Evolutionary conservation across 2,888 invertebrate species (phyloP).

Genomic region (Gibbula magus): DNA sequence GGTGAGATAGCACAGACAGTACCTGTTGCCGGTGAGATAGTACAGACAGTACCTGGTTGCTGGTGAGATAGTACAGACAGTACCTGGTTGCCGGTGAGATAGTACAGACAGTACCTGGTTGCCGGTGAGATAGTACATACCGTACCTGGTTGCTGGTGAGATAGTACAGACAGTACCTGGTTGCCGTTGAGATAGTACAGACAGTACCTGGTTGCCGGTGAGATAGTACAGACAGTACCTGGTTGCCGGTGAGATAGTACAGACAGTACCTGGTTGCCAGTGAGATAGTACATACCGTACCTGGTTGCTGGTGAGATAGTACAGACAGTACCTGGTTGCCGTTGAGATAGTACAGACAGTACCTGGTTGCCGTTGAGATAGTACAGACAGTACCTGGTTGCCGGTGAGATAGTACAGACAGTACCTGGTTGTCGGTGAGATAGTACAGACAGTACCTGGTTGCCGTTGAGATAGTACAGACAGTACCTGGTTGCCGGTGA

Average conservation of each 20-base stretch:
- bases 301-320: too few species aligned
- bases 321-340: not conserved
- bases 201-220: too few species aligned
- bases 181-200: not conserved
- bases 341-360: not conserved
- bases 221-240: not conserved
- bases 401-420: slow-evolving; percentile 2
- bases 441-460: slow-evolving; percentile 28
- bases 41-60: too few species aligned
- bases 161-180: too few species aligned
- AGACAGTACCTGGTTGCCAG: not conserved
- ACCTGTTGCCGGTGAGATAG: too few species aligned
- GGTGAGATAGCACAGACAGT: not conserved
- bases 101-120: not conserved
- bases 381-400: not conserved
- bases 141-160: too few species aligned
- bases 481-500: not conserved
- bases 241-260: not conserved
- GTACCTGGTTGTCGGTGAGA: too few species aligned
- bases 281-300: too few species aligned
- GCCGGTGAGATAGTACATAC: not conserved
- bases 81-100: too few species aligned
- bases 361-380: too few species aligned
- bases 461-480: slow-evolving; percentile 39
- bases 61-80: not conserved